Evolutionary conservation across 2,797 vertebrate species (phyloP).

Genomic region (Anguilla pacifica): DNA sequence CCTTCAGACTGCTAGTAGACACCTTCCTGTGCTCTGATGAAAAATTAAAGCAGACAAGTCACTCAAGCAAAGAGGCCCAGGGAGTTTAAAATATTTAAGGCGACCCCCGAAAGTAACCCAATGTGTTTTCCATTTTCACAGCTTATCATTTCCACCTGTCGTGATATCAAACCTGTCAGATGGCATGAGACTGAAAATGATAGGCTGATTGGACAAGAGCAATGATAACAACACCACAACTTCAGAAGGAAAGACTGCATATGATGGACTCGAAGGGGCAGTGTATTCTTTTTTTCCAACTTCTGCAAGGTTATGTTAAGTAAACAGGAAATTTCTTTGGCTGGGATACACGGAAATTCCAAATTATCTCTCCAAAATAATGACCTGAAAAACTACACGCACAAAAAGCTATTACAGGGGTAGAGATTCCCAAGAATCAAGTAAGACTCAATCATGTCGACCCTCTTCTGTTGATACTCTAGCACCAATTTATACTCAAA

Average conservation of each 20-base stretch:
- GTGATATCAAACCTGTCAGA: not conserved
- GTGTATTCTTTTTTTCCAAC: not conserved
- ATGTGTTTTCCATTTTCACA: not conserved
- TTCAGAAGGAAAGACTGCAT: not conserved
- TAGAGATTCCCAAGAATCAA: not conserved
- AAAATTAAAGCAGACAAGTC: not conserved
- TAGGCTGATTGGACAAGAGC: not conserved
- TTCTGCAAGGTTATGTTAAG: not conserved
- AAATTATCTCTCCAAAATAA: not conserved
- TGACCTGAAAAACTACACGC: not conserved
- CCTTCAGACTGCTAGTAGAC: not conserved
- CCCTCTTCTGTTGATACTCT: not conserved
- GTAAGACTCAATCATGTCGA: not conserved
- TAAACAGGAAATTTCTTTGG: not conserved
- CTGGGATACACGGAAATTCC: no score
- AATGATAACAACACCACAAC: not conserved
- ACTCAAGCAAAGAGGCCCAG: not conserved
- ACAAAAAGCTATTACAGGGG: not conserved
- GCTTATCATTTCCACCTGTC: not conserved
- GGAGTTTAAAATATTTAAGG: not conserved
- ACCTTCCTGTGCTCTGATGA: not conserved
- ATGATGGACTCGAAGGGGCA: not conserved
- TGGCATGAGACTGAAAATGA: not conserved
- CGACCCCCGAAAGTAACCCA: not conserved
- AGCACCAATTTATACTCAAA: not conserved